Conservation (phyloP, 2,113 vertebrate species). For the Picathartes gymnocephalus region DNA sequence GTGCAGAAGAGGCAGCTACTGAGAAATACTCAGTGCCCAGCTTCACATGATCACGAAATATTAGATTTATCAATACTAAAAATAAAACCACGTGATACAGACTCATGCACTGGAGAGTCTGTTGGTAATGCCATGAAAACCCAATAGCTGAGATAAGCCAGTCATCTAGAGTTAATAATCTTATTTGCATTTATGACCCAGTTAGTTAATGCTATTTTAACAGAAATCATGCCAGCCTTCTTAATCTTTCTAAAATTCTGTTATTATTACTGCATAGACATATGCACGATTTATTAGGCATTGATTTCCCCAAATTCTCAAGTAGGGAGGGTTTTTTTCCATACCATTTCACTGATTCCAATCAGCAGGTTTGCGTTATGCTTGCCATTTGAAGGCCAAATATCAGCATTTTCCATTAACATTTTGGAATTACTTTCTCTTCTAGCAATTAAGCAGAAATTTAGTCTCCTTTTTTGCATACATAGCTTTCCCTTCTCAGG, state of each 20-base stretch:
- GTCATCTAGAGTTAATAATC: background rate
- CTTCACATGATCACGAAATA: background rate
- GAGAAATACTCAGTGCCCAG: background rate
- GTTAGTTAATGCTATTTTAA: background rate
- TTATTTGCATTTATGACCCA: background rate
- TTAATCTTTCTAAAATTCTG: background rate
- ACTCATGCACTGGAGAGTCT: background rate
- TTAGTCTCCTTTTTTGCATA: background rate
- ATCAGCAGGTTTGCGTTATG: background rate
- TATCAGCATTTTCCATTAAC: background rate
- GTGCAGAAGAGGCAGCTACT: background rate
- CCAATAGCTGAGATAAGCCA: background rate
- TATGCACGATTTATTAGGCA: background rate
- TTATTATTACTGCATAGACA: background rate
- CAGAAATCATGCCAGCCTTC: background rate
- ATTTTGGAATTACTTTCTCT: background rate
- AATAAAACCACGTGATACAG: constrained; percentile 22
- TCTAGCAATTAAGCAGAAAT: background rate
- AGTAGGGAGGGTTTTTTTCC: background rate
- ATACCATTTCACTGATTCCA: background rate
- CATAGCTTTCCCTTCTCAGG: background rate
- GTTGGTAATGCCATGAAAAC: background rate
- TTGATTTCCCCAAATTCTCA: background rate
- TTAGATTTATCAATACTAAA: constrained; percentile 17
- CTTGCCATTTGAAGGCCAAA: constrained; percentile 4